These are phyloP conservation scores for Erethizon dorsatum DNA, from an alignment of 2,797 vertebrate species.

Conservation along the genomic window DNA sequence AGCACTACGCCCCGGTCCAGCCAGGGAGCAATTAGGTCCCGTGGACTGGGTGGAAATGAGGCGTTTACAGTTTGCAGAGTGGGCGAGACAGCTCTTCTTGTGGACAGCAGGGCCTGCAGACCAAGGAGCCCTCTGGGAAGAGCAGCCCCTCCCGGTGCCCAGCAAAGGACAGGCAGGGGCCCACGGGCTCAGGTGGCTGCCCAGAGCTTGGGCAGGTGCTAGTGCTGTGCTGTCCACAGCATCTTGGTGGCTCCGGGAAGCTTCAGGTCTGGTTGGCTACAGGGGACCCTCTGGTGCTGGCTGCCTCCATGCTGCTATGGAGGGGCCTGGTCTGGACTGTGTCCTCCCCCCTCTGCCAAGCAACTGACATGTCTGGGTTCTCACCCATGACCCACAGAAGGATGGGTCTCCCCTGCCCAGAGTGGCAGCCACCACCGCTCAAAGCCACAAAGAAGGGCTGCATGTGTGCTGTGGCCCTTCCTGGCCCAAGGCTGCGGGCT, in stretches of 20 bases:
- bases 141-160: not conserved
- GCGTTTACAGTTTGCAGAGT: conserved; percentile 84
- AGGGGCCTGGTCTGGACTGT: too few relatives aligned
- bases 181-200: not conserved
- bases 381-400: not conserved
- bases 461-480: not conserved
- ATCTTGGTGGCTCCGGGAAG: not conserved
- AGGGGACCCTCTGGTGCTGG: fast-evolving
- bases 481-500: not conserved
- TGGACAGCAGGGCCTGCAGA: not conserved
- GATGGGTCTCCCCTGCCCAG: not conserved
- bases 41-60: conserved; percentile 90
- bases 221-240: fast-evolving
- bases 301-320: not conserved
- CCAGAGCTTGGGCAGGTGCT: not conserved
- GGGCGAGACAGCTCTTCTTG: not conserved
- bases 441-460: not conserved
- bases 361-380: too few relatives aligned
- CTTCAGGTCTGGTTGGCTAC: not conserved
- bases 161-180: not conserved
- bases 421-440: not conserved
- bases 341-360: not conserved
- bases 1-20: conserved; percentile 89
- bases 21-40: conserved; percentile 91
- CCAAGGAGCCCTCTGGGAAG: not conserved